Conservation (phyloP, 2,797 vertebrate genomes). For the Rhinichthys osculus region DNA sequence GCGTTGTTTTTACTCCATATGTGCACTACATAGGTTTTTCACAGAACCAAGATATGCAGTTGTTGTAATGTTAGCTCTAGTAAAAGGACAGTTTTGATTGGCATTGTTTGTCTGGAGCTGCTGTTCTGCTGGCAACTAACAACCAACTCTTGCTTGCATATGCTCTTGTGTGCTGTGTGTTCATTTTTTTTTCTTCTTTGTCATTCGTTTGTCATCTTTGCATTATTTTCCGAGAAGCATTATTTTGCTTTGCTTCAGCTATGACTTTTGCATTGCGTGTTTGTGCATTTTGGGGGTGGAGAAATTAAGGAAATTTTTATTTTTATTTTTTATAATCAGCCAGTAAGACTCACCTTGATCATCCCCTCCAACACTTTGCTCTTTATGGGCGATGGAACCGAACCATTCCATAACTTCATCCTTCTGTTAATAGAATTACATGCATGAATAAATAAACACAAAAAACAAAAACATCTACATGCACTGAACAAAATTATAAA, state of each 20-base stretch:
- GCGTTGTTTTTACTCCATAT: not conserved
- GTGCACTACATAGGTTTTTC: not conserved
- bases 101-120: not conserved
- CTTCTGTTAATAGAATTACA: slow-evolving; percentile 63
- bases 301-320: no score
- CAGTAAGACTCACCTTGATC: slow-evolving; percentile 63
- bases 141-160: not conserved
- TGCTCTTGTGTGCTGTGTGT: no score
- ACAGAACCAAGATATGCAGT: not conserved
- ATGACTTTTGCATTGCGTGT: not conserved
- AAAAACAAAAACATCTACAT: not conserved
- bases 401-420: slow-evolving; percentile 71
- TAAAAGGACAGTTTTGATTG: not conserved
- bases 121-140: not conserved
- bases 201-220: not conserved
- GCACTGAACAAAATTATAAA: no score
- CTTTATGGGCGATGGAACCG: slow-evolving; percentile 78
- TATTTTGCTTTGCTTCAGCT: not conserved
- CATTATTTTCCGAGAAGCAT: not conserved
- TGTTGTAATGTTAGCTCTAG: not conserved
- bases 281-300: no score
- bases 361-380: slow-evolving; percentile 76
- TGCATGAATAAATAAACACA: not conserved
- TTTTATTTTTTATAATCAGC: not conserved
- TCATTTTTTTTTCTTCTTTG: not conserved